Conservation (phyloP, 2,888 invertebrate species). For the Aplocera efformata region DNA sequence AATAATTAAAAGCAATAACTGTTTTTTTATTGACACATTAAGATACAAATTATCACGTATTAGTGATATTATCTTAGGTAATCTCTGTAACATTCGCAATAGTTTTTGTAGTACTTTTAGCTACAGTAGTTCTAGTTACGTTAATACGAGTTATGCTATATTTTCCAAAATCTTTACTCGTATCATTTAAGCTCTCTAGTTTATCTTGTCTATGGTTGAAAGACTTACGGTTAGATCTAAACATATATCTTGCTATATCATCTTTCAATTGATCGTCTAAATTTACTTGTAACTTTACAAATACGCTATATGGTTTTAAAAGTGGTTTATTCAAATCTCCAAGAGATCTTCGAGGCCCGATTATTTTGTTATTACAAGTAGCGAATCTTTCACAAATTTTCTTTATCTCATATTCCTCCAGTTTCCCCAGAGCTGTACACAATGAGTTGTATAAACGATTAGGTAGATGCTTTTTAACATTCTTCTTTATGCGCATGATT, state of each 20-base stretch:
- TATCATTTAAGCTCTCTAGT: background rate
- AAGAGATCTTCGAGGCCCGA: conserved; percentile 1
- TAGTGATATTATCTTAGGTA: conserved; percentile 1
- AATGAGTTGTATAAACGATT: conserved; percentile 47
- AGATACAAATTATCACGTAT: background rate
- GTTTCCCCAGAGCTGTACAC: conserved; percentile 46
- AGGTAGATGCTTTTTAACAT: conserved; percentile 27
- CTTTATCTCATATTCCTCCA: conserved; percentile 33
- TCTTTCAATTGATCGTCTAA: conserved; percentile 40
- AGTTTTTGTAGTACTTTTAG: background rate
- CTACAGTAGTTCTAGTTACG: conserved; percentile 8
- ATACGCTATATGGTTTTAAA: conserved; percentile 30
- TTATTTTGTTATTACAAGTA: conserved; percentile 44
- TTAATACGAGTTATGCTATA: conserved; percentile 1
- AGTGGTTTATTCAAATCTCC: background rate
- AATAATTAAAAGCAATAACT: conserved; percentile 9
- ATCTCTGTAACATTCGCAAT: background rate
- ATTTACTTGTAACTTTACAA: conserved; percentile 43
- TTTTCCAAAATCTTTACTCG: background rate
- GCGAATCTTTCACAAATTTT: conserved; percentile 48
- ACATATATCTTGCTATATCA: conserved; percentile 9
- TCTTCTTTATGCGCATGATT: conserved; percentile 28
- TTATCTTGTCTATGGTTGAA: background rate
- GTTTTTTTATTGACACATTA: conserved; percentile 11
- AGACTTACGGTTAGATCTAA: too few relatives aligned